phyloP scores from a whole-genome alignment of 2,888 invertebrate genomes.

The Steinernema carpocapsae region DNA sequence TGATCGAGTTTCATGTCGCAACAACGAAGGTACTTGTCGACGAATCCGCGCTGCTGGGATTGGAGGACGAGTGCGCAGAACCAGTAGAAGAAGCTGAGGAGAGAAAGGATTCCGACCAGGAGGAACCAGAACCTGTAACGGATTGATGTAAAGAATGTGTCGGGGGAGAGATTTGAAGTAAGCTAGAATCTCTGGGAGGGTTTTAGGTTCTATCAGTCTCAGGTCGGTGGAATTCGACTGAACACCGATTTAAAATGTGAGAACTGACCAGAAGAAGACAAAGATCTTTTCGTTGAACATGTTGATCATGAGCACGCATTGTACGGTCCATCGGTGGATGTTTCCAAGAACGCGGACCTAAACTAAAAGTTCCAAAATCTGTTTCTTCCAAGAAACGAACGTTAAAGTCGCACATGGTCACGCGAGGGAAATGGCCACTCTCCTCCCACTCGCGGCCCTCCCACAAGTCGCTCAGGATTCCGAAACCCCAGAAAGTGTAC shows the following conservation, averaged over 20 bases:
- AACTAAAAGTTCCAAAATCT: background rate
- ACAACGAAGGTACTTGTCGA: conserved; percentile 54
- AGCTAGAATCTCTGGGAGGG: no score
- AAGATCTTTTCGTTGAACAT: conserved; percentile 58
- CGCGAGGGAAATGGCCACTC: conserved; percentile 60
- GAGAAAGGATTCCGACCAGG: conserved; percentile 60
- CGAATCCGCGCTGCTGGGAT: conserved; percentile 48
- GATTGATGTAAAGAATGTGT: background rate
- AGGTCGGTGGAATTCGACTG: no score
- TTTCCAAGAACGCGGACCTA: conserved; percentile 59
- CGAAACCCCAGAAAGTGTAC: conserved; percentile 69
- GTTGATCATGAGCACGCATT: conserved; percentile 61
- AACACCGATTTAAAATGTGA: no score
- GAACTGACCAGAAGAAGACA: conserved; percentile 45
- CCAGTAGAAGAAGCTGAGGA: conserved; percentile 59
- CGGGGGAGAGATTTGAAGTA: no score
- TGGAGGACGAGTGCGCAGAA: conserved; percentile 44
- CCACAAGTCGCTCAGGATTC: conserved; percentile 67
- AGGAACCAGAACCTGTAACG: conserved; percentile 66
- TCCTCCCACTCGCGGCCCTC: conserved; percentile 68
- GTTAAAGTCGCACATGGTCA: conserved; percentile 58
- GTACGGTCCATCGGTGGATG: conserved; percentile 67
- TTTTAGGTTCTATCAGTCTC: no score
- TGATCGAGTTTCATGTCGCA: conserved; percentile 39
- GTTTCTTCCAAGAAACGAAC: conserved; percentile 39